A percentile compares a stretch with the other conserved stretches of the same genome.
Conservation (phyloP, 2,888 invertebrate species). For the Ochropacha duplaris region DNA sequence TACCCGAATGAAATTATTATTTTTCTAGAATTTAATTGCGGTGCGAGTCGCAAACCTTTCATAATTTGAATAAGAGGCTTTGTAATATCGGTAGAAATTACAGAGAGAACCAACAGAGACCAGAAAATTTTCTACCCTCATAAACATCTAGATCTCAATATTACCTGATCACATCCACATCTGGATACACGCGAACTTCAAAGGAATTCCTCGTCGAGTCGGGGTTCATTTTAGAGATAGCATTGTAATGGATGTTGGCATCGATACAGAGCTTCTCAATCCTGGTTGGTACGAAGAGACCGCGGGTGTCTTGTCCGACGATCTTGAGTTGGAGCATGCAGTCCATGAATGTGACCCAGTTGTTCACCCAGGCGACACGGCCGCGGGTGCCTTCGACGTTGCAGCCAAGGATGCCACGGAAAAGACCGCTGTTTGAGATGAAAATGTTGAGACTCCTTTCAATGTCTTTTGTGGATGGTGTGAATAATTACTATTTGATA, state of each 20-base stretch:
- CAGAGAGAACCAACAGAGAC: not conserved
- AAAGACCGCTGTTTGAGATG: constrained; percentile 72
- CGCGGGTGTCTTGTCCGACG: constrained; percentile 86
- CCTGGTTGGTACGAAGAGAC: constrained; percentile 89
- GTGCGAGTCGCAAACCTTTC: no score
- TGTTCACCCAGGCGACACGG: constrained; percentile 87
- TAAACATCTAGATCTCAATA: constrained; percentile 7
- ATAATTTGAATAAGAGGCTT: no score
- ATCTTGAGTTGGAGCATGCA: constrained; percentile 93
- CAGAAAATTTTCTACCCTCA: not conserved
- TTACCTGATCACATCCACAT: constrained; percentile 77
- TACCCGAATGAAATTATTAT: no score
- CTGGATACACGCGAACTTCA: constrained; percentile 73
- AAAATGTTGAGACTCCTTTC: not conserved
- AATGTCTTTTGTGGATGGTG: no score
- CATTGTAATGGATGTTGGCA: constrained; percentile 82
- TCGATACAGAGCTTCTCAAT: constrained; percentile 88
- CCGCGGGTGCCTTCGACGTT: constrained; percentile 79
- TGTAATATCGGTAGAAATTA: no score
- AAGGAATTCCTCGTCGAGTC: constrained; percentile 70
- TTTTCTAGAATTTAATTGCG: no score
- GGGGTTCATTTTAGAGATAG: constrained; percentile 74
- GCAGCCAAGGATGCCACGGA: constrained; percentile 83
- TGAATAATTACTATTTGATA: no score
- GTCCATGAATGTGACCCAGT: constrained; percentile 95